These are phyloP conservation scores for Enhydra lutris DNA, from an alignment of 2,113 vertebrate genomes.

Conservation along the genomic window DNA sequence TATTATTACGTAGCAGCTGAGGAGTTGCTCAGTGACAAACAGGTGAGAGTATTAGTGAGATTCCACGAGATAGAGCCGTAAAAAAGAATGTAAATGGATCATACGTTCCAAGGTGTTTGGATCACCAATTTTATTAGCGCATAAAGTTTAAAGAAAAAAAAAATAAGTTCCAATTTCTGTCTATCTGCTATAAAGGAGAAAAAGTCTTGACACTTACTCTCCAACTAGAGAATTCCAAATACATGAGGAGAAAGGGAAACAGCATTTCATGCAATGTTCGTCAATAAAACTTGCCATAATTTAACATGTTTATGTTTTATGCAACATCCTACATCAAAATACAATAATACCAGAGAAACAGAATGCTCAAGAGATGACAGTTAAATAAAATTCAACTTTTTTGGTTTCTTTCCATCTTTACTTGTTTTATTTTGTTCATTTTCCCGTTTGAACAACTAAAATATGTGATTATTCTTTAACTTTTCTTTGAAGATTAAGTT, in stretches of 20 bases:
- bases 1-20: fast-evolving
- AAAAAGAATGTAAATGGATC: background rate
- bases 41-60: background rate
- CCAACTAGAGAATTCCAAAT: background rate
- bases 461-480: background rate
- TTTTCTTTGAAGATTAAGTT: background rate
- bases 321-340: background rate
- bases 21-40: background rate
- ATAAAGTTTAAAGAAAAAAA: background rate
- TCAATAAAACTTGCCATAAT: background rate
- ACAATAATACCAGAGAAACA: background rate
- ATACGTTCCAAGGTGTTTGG: background rate
- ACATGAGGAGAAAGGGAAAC: background rate
- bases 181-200: background rate
- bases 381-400: background rate
- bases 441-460: background rate
- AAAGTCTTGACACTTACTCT: background rate
- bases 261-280: background rate
- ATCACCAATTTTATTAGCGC: background rate
- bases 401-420: background rate
- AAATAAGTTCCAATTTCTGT: background rate
- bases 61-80: background rate
- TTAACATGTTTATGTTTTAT: background rate
- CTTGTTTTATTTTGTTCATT: background rate
- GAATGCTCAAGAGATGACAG: background rate